These are phyloP conservation scores for Semnopithecus entellus DNA, from an alignment of 2,113 vertebrate genomes.

Conservation along the genomic window DNA sequence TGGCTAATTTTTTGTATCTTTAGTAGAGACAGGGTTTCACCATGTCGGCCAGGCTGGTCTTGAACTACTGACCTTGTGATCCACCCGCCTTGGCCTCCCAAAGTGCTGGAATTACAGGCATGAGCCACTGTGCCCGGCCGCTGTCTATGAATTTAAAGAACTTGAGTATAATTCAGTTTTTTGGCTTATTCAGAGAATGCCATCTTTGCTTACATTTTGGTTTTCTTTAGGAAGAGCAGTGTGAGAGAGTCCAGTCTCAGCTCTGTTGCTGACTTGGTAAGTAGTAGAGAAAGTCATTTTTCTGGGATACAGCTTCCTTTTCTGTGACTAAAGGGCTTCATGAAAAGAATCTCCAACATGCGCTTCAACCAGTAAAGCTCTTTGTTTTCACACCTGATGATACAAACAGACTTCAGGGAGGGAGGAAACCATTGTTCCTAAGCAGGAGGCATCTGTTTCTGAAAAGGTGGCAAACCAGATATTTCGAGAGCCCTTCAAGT, in stretches of 20 bases:
- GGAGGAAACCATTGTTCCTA: neutral
- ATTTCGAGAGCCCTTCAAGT: neutral
- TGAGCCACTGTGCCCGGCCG: too few species aligned
- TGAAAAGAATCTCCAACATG: neutral
- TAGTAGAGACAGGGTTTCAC: too few species aligned
- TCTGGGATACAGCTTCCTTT: neutral
- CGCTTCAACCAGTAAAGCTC: neutral
- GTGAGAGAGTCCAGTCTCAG: neutral
- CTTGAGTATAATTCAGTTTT: neutral
- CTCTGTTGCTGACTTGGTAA: neutral
- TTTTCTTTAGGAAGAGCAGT: neutral
- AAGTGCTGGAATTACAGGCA: too few species aligned
- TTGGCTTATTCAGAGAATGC: neutral
- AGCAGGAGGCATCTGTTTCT: neutral
- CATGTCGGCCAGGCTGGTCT: too few species aligned
- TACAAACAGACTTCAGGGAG: neutral
- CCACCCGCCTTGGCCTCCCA: too few species aligned
- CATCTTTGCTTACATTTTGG: neutral
- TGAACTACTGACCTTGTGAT: too few species aligned
- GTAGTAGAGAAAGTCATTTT: neutral
- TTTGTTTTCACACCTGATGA: neutral
- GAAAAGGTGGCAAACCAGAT: neutral
- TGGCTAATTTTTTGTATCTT: too few species aligned
- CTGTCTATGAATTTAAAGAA: neutral
- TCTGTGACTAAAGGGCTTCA: neutral